Conservation (phyloP, 2,797 vertebrate species). For the Nyctalus aviator region DNA sequence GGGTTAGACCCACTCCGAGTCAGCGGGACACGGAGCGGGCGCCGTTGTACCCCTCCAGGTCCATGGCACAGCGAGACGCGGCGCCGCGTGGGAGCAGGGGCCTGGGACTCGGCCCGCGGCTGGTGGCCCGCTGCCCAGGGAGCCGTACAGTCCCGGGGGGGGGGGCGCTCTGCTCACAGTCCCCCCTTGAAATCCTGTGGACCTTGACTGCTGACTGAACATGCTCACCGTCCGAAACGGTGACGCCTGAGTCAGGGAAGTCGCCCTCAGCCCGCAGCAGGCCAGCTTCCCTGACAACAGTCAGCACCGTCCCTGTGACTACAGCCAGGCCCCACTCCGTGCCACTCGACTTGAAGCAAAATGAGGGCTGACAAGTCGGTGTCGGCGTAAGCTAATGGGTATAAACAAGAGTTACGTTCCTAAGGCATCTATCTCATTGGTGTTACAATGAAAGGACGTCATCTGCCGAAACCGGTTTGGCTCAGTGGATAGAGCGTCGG, state of each 20-base stretch:
- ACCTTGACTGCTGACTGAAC: not conserved
- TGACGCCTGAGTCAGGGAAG: not conserved
- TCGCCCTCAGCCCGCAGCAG: not conserved
- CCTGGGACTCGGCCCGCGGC: not conserved
- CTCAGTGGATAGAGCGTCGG: too few relatives aligned
- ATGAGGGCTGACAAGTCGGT: too few relatives aligned
- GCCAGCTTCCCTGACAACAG: not conserved
- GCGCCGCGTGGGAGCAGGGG: not conserved
- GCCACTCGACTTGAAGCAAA: too few relatives aligned
- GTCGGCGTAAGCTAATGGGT: not conserved
- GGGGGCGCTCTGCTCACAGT: not conserved
- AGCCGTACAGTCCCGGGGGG: not conserved
- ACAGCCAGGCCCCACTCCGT: not conserved
- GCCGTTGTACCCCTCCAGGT: not conserved
- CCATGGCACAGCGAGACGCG: not conserved
- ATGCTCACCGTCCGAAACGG: not conserved
- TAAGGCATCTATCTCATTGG: not conserved
- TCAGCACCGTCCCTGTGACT: fast-evolving
- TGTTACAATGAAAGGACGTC: too few relatives aligned
- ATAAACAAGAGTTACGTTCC: not conserved
- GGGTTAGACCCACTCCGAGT: not conserved
- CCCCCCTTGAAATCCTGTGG: not conserved
- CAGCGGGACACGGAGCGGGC: too few relatives aligned
- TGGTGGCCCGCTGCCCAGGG: fast-evolving
- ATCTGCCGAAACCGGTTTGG: too few relatives aligned